A percentile compares a stretch with the other conserved stretches of the same genome.
These are phyloP conservation scores for Drosophila tripunctata DNA, from an alignment of 2,888 invertebrate genomes.

Conservation along the genomic window DNA sequence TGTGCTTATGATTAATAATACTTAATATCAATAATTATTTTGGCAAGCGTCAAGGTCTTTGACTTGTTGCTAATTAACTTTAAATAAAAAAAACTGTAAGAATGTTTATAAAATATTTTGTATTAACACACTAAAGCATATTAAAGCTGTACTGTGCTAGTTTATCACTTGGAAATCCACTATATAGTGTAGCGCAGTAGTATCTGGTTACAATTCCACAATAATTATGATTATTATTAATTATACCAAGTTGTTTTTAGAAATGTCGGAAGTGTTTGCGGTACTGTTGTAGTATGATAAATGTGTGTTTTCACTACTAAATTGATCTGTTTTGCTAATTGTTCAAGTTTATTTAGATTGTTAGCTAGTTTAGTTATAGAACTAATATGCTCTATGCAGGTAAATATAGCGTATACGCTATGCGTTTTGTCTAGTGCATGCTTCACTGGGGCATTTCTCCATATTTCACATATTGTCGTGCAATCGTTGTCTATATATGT, in stretches of 20 bases:
- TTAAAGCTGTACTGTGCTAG: no score
- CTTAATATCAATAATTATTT: neutral
- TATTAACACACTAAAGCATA: no score
- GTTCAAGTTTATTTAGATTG: no score
- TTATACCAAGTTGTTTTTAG: neutral
- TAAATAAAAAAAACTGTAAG: no score
- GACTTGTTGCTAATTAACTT: neutral
- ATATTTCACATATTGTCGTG: conserved; percentile 46
- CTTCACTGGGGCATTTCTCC: conserved; percentile 71
- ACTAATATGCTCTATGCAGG: conserved; percentile 13
- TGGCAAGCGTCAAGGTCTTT: neutral
- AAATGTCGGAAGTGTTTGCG: neutral
- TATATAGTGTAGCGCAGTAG: no score
- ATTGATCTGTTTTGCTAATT: no score
- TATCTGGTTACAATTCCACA: neutral
- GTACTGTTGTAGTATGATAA: no score
- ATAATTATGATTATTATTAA: neutral
- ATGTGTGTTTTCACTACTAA: no score
- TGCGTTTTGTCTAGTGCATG: conserved; percentile 54
- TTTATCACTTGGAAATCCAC: no score
- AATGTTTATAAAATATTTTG: no score
- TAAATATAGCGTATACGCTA: conserved; percentile 29
- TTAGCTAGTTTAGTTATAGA: no score
- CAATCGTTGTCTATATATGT: conserved; percentile 44
- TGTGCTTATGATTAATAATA: neutral